Base-by-base conservation (phyloP, 2,888 invertebrate genomes). In the Poecilus cupreus region DNA sequence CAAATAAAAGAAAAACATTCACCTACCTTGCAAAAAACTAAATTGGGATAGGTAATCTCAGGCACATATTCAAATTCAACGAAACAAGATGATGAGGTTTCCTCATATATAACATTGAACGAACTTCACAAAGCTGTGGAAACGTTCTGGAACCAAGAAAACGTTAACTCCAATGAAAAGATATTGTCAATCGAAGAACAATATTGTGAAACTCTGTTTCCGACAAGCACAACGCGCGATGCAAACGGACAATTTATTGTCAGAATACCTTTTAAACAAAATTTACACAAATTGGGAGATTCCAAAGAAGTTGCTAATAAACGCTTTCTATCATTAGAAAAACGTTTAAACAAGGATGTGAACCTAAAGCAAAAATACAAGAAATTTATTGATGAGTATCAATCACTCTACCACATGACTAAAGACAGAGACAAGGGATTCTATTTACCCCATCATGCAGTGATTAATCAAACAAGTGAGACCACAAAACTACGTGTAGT, bases 401-500 rank as follows among this genome's bases (percentile, higher is more conserved):
- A 13, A 16, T 3, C 37, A 24, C 72, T 72, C 26, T 72, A 79
- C n/a, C 82, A 82, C 39, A 79, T 79, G 60, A 79, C 37, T 1
- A 57, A 82, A 49, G 20, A 8, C 8, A 22, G 13, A 49, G 32
- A 20, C 6, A 26, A 43, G 0, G 49, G 57, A 26, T 49, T 39
- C 64, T 83, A 77, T 20, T 43, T 83, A 6, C 83, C 83, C 3
- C 82, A 83, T 49, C 82, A 82, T 72, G 26, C 72, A 6, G 80
- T 83, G 3, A 20, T 82, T 3, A 82, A 77, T 24, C 18, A 24
- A 18, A 8, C 24, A 18, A 82, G 82, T 24, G 24, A 43, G 20
- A 74, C 74, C 2, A 80, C 74, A n/a, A 80, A 80, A 22, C 18
- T 80, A 37, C 54, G 80, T 2, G 74, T 74, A 22, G 80, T 80